Percentiles rank a stretch among this genome's conserved stretches.
Conservation (phyloP, 35 echinoderm and acorn worm genomes). For the Apostichopus parvimensis region DNA sequence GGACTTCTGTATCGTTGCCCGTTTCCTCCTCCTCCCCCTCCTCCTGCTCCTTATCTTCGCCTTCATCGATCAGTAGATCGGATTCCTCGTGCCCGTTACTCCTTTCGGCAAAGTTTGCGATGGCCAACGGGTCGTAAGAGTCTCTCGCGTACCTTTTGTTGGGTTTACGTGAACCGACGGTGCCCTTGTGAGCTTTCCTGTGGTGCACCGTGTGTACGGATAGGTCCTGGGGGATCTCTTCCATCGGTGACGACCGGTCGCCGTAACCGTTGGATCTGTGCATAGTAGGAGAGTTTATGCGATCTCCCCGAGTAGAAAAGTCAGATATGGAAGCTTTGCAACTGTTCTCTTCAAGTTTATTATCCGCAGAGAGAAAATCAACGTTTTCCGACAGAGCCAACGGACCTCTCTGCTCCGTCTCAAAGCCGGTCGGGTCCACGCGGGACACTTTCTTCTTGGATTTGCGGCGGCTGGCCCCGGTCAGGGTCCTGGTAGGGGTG, state of each 20-base stretch:
- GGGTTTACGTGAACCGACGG: background rate
- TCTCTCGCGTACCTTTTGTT: constrained; percentile 3
- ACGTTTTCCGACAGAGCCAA: constrained; percentile 19
- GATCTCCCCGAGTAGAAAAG: constrained; percentile 47
- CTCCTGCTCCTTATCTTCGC: constrained; percentile 9
- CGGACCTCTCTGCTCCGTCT: background rate
- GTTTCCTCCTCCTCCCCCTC: background rate
- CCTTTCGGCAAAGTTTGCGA: constrained; percentile 52
- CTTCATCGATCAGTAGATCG: constrained; percentile 6
- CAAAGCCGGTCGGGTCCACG: constrained; percentile 7
- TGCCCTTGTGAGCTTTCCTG: background rate
- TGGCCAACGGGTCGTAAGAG: constrained; percentile 45
- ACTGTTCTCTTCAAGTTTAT: constrained; percentile 14
- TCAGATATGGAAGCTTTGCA: constrained; percentile 3
- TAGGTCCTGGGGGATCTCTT: constrained; percentile 39
- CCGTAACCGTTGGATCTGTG: constrained; percentile 12
- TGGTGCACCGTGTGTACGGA: constrained; percentile 6
- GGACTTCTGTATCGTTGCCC: background rate
- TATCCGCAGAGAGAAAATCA: constrained; percentile 4
- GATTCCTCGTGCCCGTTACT: constrained; percentile 57
- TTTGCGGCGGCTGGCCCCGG: constrained; percentile 49
- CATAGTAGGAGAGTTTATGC: constrained; percentile 28
- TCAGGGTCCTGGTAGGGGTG: constrained; percentile 13
- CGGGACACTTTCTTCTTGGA: constrained; percentile 39
- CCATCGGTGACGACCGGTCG: background rate